Evolutionary conservation across 1,140 invertebrate species (phyloP), one percentile per base, ranked within the genome.

Genomic region (Diploscapter pachys): DNA sequence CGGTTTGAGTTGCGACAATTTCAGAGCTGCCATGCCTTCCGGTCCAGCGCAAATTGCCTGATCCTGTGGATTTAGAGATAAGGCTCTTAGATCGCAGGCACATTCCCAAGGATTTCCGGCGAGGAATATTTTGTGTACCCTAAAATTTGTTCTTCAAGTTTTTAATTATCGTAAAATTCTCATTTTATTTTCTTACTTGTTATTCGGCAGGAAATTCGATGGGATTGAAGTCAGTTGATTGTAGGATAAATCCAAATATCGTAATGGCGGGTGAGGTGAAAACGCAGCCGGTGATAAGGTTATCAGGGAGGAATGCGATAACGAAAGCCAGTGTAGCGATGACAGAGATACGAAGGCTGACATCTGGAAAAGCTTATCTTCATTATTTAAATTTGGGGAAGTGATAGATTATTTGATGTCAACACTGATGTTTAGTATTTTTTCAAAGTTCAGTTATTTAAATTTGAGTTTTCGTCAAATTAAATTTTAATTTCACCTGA

Each of bases 301-400:
- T 13, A 62, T 57, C n/a, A 74, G 73, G 50, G 73, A 65, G 50
- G 63, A 74, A 5, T 13, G 59, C 9, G 73, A 54, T 5, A 74
- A 48, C 6, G 73, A 74, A 3, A 74, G 73, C 73, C 73, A 74
- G 13, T 50, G 54, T 8, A 74, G 61, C 13, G 73, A 74, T 50
- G 73, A 69, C 5, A 74, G 49, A 52, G 64, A 64, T 11, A 74
- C 73, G 55, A 74, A 74, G 53, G 73, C 31, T 5, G 73, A 65
- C 73, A 74, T 74, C 73, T 74, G 64, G 50, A 74, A 74, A n/a
- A 9, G 57, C 57, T 59, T 59, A 31, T 31, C 31, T 31, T 31
- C 31, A 31, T 31, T 31, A 4, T 11, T 9, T 31, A 31, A 67
- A 53, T 9, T 2, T 11, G 51, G 9, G 31, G 4, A 2, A 51